Evolutionary conservation across 64 coral and sea anemone genomes (phyloP).

Genomic region (Actinia equina): DNA sequence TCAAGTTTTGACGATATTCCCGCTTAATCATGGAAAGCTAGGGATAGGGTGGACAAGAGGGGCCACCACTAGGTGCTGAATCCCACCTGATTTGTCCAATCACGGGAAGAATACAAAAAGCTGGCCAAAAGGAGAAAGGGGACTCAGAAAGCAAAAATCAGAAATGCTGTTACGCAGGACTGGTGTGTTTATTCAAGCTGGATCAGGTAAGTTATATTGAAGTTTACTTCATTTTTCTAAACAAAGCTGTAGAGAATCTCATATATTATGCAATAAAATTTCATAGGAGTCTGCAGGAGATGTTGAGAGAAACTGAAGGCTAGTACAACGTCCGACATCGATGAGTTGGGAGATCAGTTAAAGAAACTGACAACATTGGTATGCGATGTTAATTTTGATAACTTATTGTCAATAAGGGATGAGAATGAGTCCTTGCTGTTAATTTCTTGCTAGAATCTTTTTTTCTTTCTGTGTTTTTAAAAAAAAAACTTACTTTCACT

Average conservation of each 20-base stretch:
- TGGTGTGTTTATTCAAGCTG: slow-evolving; percentile 32
- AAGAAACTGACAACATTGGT: slow-evolving; percentile 39
- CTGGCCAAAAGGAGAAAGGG: slow-evolving; percentile 33
- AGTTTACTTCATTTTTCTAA: not conserved
- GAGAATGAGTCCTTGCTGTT: not conserved
- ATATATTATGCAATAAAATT: not conserved
- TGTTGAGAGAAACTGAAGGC: slow-evolving; percentile 47
- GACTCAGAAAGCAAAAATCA: slow-evolving; percentile 13
- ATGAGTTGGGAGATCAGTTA: slow-evolving; percentile 43
- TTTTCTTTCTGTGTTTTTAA: not conserved
- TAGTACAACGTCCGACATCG: not conserved
- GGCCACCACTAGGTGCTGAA: not conserved
- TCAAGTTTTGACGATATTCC: not conserved
- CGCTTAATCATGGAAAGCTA: not conserved
- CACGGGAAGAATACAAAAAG: not conserved
- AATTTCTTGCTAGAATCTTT: not conserved
- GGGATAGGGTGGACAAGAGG: slow-evolving; percentile 22
- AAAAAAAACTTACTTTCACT: not conserved
- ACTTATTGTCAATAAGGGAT: not conserved
- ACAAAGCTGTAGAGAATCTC: no score
- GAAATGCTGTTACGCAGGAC: slow-evolving; percentile 7
- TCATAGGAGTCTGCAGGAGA: slow-evolving; percentile 57
- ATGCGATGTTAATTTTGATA: slow-evolving; percentile 13
- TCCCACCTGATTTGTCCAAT: not conserved
- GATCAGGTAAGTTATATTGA: not conserved